These are phyloP conservation scores for Sitta carolinensis DNA, from an alignment of 2,797 vertebrate species.

Conservation along the genomic window DNA sequence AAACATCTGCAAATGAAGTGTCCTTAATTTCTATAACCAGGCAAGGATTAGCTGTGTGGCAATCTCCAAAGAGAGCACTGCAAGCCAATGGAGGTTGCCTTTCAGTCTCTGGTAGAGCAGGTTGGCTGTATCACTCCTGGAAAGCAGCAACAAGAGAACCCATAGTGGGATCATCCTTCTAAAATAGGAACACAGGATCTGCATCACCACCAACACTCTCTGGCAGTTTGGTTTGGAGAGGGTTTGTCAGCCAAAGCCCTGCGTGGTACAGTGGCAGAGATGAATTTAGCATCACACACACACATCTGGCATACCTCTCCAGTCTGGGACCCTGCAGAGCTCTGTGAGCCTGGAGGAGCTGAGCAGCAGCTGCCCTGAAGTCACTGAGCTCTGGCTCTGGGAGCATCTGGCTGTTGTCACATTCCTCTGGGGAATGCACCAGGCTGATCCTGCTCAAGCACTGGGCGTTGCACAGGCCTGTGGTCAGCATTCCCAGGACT, in stretches of 20 bases:
- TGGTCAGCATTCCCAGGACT: not conserved
- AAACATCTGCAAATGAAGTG: not conserved
- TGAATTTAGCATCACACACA: not conserved
- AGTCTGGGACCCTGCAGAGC: not conserved
- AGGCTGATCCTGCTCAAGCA: not conserved
- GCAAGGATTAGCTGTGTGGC: not conserved
- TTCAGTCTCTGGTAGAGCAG: not conserved
- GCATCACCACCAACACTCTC: fast-evolving
- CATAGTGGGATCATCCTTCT: not conserved
- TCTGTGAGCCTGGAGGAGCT: not conserved
- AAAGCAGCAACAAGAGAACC: not conserved
- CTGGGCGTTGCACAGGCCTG: not conserved
- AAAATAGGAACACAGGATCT: not conserved
- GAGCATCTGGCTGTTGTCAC: not conserved
- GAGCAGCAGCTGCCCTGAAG: not conserved
- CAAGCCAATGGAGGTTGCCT: not conserved
- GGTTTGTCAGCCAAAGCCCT: not conserved
- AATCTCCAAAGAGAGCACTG: not conserved
- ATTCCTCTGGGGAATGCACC: not conserved
- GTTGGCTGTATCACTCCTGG: not conserved
- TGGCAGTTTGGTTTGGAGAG: not conserved
- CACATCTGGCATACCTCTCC: not conserved
- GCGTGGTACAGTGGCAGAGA: not conserved
- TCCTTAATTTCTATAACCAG: not conserved
- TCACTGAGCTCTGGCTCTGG: not conserved